Percentiles rank a stretch among this genome's conserved stretches.
These are phyloP conservation scores for Morone saxatilis DNA, from an alignment of 2,113 vertebrate genomes.

Conservation along the genomic window DNA sequence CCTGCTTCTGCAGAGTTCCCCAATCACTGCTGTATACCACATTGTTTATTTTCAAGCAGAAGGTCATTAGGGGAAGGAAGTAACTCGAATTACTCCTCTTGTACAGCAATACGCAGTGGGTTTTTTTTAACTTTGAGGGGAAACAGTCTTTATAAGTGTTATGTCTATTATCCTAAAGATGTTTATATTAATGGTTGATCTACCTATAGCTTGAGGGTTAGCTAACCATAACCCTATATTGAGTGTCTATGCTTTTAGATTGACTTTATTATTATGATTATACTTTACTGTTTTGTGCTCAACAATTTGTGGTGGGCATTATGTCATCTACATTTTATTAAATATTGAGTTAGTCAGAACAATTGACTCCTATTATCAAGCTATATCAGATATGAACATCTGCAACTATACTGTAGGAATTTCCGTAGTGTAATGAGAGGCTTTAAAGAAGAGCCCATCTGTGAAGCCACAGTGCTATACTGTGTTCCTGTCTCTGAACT, in stretches of 20 bases:
- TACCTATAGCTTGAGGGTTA: too few relatives aligned
- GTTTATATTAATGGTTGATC: neutral
- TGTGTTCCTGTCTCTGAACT: slow-evolving; percentile 36
- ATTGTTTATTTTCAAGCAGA: neutral
- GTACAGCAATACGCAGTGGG: neutral
- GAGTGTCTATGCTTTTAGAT: neutral
- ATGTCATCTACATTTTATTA: neutral
- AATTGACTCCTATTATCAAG: neutral
- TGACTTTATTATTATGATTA: neutral
- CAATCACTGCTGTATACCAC: neutral
- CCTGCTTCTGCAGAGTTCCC: neutral
- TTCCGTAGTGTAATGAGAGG: neutral
- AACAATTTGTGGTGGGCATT: neutral
- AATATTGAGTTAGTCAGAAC: neutral
- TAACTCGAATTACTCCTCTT: neutral
- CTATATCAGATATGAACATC: neutral
- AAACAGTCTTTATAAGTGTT: neutral
- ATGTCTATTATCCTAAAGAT: neutral
- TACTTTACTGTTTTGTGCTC: neutral
- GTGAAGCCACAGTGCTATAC: neutral
- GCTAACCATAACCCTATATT: neutral
- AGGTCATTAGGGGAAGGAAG: neutral
- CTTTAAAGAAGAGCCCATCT: neutral
- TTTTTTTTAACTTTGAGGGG: neutral
- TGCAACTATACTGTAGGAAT: neutral